Evolutionary conservation across 1,140 invertebrate genomes (phyloP), one percentile per base, ranked within the genome.

Genomic region (Tetramorium parvispinum): DNA sequence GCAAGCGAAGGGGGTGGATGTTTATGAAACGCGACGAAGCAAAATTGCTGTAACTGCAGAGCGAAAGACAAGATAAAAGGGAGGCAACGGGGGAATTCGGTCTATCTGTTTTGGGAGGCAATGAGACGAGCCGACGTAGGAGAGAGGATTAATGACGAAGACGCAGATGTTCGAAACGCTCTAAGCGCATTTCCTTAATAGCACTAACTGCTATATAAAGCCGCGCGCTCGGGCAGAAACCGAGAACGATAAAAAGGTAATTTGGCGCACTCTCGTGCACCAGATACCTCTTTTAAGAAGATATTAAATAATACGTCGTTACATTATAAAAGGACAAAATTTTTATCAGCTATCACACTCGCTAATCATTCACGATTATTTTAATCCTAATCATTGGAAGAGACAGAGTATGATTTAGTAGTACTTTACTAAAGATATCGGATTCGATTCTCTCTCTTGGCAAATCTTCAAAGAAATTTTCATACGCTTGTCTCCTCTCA

Each of bases 11-110:
- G 86, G 89, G 87, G 76, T 75, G 51, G 46, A 82, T 87, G 90
- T 86, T 90, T 91, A 86, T 91, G 79, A 86, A 89, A 91, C 65
- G 90, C 82, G 89, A 90, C 85, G 85, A 86, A 90, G 87, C 85
- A 83, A 89, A 92, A 90, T 85, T 86, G 87, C 73, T 61, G 46
- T 55, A 83, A 32, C 18, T 55, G 46, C 37, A 16, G 66, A 51
- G 59, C 53, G 73, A 66, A 32, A 65, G 66, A 75, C 61, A 78
- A 71, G 79, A 89, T 83, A 87, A 85, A 86, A 81, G 79, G 55
- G 59, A 65, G 68, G 46, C 49, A 59, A 46, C 16, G 32, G 37
- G 32, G 37, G 16, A 32, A 11, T 27, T 61, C 53, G 79, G 79
- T 83, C 79, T 83, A 83, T 83, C 68, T 46, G 79, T 83, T 83